These are phyloP conservation scores for Tetrapedia diversipes DNA, from an alignment of 2,888 invertebrate species.

Conservation along the genomic window DNA sequence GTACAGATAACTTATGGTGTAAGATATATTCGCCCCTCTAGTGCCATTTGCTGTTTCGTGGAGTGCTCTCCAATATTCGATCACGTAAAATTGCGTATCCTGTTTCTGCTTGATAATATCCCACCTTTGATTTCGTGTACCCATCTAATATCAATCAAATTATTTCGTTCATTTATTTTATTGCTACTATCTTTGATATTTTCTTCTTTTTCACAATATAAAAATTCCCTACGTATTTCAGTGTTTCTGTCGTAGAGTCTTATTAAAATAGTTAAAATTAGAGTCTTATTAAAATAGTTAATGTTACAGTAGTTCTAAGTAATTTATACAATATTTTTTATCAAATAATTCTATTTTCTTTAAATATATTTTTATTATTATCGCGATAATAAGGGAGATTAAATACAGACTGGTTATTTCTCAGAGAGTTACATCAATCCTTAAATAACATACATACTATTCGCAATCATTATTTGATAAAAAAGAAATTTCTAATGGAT, in stretches of 20 bases:
- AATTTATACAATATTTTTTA: too few species aligned
- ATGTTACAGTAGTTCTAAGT: too few species aligned
- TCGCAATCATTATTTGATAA: too few species aligned
- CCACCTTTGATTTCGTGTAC: neutral
- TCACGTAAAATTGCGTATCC: slow-evolving; percentile 15
- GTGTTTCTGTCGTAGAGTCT: too few species aligned
- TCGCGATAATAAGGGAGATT: too few species aligned
- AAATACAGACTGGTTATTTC: neutral
- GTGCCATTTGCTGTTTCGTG: slow-evolving; percentile 9
- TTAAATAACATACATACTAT: neutral
- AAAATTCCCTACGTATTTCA: neutral
- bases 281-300: too few species aligned
- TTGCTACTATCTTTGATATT: neutral
- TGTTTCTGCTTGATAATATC: neutral
- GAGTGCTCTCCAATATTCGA: slow-evolving; percentile 15
- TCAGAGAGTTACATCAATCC: neutral
- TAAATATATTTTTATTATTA: too few species aligned
- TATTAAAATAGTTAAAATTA: too few species aligned
- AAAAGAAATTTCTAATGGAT: too few species aligned
- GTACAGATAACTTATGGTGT: slow-evolving; percentile 14
- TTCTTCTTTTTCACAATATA: neutral
- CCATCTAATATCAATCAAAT: neutral
- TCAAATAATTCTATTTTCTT: too few species aligned
- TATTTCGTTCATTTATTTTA: neutral
- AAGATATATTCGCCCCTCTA: slow-evolving; percentile 25